Evolutionary conservation across 2,113 vertebrate species (phyloP).

Genomic region (Manacus vitellinus): DNA sequence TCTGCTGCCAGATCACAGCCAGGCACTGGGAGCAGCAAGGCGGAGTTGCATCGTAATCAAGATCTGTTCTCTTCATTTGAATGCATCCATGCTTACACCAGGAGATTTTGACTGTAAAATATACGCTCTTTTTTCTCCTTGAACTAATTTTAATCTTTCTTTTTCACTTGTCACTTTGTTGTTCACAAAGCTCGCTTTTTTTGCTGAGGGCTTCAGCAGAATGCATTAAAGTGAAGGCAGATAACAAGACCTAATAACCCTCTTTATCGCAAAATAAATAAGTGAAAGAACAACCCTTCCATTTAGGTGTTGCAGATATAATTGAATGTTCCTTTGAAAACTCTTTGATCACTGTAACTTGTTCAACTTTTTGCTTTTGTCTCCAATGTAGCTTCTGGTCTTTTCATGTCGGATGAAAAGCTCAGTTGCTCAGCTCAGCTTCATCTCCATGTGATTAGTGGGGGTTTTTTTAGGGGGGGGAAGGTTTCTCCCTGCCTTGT

Average conservation of each 20-base stretch:
- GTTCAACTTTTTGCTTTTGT: constrained; percentile 57
- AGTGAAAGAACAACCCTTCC: constrained; percentile 30
- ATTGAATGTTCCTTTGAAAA: constrained; percentile 41
- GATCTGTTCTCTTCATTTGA: constrained; percentile 54
- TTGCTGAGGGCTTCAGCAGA: constrained; percentile 46
- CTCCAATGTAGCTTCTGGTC: constrained; percentile 42
- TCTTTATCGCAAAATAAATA: constrained; percentile 31
- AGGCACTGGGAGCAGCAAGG: neutral
- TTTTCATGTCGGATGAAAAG: neutral
- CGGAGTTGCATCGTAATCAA: neutral
- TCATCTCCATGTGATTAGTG: neutral
- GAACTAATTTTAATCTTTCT: constrained; percentile 65
- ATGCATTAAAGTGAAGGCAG: constrained; percentile 17
- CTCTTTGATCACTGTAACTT: constrained; percentile 36
- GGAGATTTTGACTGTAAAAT: constrained; percentile 57
- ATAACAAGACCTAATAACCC: constrained; percentile 54
- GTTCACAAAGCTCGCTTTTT: constrained; percentile 42
- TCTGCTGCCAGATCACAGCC: constrained; percentile 3
- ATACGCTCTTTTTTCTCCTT: constrained; percentile 38
- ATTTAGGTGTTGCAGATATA: constrained; percentile 47
- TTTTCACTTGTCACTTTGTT: constrained; percentile 60
- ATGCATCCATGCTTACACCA: constrained; percentile 33
- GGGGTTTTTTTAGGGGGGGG: neutral
- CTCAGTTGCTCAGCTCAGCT: neutral
- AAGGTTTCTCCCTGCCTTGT: neutral